phyloP scores from a whole-genome alignment of 2,797 vertebrate genomes.

The Pangasius sanitwongsei region DNA sequence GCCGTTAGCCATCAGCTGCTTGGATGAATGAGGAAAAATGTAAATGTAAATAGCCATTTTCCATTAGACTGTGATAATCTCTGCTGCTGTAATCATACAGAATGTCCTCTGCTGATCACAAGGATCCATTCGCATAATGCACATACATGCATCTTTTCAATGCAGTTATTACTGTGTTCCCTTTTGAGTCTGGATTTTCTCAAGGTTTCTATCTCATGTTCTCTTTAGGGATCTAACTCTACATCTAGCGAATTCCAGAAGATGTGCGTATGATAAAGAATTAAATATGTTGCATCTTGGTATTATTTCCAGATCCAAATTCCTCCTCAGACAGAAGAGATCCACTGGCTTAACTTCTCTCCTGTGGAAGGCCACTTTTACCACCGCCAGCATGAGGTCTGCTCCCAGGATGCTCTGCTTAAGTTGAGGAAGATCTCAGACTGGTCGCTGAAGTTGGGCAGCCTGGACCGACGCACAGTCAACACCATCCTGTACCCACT shows the following conservation, averaged over 20 bases:
- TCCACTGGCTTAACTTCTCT: constrained; percentile 95
- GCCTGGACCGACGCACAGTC: constrained; percentile 92
- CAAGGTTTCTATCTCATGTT: not conserved
- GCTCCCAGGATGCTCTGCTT: constrained; percentile 92
- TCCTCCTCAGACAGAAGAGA: constrained; percentile 93
- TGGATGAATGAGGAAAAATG: not conserved
- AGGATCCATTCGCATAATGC: not conserved
- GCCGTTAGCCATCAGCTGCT: not conserved
- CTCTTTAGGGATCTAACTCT: not conserved
- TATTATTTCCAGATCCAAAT: constrained; percentile 88
- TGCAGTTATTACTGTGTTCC: not conserved
- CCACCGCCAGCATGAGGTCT: constrained; percentile 96
- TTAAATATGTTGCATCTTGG: not conserved
- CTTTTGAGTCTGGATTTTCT: not conserved
- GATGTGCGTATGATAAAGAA: not conserved
- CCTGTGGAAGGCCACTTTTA: constrained; percentile 99
- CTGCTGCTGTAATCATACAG: not conserved
- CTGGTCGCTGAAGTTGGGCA: constrained; percentile 95
- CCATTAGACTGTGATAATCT: not conserved
- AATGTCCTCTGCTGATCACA: not conserved
- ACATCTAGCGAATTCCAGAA: not conserved
- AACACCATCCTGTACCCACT: constrained; percentile 91
- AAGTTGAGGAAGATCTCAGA: constrained; percentile 96
- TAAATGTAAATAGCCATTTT: not conserved
- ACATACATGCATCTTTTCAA: not conserved